Evolutionary conservation across 2,888 invertebrate species (phyloP).

Genomic region (Synanthedon formicaeformis): DNA sequence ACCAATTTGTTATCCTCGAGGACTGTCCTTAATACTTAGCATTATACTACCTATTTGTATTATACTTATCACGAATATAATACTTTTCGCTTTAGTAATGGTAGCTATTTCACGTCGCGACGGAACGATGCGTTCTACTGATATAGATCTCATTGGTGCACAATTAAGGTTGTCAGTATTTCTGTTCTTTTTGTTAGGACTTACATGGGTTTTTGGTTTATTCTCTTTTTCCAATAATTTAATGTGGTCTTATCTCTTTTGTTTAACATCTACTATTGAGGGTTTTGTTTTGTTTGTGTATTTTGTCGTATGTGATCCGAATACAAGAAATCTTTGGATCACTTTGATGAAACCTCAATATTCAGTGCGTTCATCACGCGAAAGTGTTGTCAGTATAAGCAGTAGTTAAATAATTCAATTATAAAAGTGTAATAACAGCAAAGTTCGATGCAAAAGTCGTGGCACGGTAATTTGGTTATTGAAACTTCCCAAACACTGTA

Average conservation of each 20-base stretch:
- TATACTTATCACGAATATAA: constrained; percentile 62
- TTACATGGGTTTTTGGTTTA: constrained; percentile 74
- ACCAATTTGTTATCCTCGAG: constrained; percentile 69
- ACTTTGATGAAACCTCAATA: constrained; percentile 47
- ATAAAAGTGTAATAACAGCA: too few species aligned
- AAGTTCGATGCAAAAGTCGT: too few species aligned
- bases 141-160: constrained; percentile 46
- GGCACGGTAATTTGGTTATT: too few species aligned
- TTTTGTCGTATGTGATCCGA: constrained; percentile 69
- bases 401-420: constrained; percentile 8
- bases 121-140: constrained; percentile 53
- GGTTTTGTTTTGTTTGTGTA: constrained; percentile 74
- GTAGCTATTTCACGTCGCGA: constrained; percentile 65
- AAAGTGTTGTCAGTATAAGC: constrained; percentile 42
- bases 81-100: constrained; percentile 67
- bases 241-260: constrained; percentile 73
- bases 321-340: constrained; percentile 65
- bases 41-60: constrained; percentile 66
- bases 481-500: too few species aligned
- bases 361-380: constrained; percentile 27
- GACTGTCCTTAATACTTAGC: constrained; percentile 52
- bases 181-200: constrained; percentile 71
- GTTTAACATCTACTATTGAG: constrained; percentile 72
- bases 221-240: constrained; percentile 61
- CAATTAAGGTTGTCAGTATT: constrained; percentile 70